Conservation (phyloP, 1,140 invertebrate species). For the Charaxes varanes region DNA sequence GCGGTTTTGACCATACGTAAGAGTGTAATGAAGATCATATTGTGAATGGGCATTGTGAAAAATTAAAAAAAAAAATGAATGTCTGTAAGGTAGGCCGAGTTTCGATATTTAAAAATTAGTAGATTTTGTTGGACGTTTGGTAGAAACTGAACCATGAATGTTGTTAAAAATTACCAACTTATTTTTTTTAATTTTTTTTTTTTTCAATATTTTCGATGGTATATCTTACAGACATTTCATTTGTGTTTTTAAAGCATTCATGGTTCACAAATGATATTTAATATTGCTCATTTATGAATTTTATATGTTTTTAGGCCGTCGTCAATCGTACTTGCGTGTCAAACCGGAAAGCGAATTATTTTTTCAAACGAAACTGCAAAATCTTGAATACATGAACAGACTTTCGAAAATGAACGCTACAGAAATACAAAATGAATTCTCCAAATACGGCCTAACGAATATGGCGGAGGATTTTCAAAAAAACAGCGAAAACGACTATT, state of each 20-base stretch:
- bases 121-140: constrained; percentile 12
- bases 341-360: constrained; percentile 64
- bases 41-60: constrained; percentile 63
- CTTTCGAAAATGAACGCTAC: constrained; percentile 52
- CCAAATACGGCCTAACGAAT: constrained; percentile 52
- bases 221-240: constrained; percentile 69
- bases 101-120: constrained; percentile 25
- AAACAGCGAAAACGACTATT: constrained; percentile 53
- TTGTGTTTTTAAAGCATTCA: constrained; percentile 53
- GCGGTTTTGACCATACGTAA: too few species aligned
- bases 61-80: constrained; percentile 33
- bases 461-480: constrained; percentile 35
- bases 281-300: constrained; percentile 11
- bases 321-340: constrained; percentile 45
- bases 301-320: constrained; percentile 37
- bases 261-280: constrained; percentile 44
- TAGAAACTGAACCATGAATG: constrained; percentile 65
- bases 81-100: constrained; percentile 73
- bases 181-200: too few species aligned
- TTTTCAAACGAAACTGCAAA: constrained; percentile 55
- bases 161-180: constrained; percentile 18
- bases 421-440: constrained; percentile 54
- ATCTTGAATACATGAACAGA: constrained; percentile 48
- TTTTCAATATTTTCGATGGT: constrained; percentile 28
- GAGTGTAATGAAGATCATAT: constrained; percentile 56